Base-by-base conservation (phyloP, 2,888 invertebrate species). In the Marasmarcha lunaedactyla region DNA sequence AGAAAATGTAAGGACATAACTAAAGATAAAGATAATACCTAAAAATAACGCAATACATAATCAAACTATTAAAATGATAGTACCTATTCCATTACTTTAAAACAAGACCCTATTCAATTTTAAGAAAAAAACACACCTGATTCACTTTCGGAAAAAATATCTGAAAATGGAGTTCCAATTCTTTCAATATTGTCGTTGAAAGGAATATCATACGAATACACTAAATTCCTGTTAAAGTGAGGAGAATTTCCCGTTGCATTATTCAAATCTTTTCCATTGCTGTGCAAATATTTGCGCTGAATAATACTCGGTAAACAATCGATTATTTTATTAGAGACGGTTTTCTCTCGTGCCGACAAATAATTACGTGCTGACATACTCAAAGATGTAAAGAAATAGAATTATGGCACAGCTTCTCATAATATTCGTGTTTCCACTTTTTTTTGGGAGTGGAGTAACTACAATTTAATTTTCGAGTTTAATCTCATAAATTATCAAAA, bases 341-440 rank as follows among this genome's bases (percentile, higher is more conserved):
- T 72, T 55, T 74, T 78, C 46, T 83, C 81, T 41, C 74, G 62
- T 30, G 72, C 70, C 20, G 78, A 76, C 42, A 72, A 54, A 56
- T 72, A 78, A 55, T 83, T 78, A 50, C 77, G 63, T 37, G 77
- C 81, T 48, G 81, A 83, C 81, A 83, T 83, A 66, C 63, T 77
- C 59, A 67, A 34, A 6, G 34, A 4, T 14, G 4, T 34, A 14
- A 12, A 2, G 30, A 20, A 3, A 20, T 41, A 27, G 37, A 38
- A 40, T n/a, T n/a, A 43, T 20, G 20, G 3, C 7, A 20, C 20
- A 20, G 20, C 3, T 20, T 20, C 20, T n/a, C 20, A 20, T 20
- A 20, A 20, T 20, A 20, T 5, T 5, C 7, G 20, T 20, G 3
- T 3, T 7, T 20, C 4, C 3, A 20, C 7, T 20, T 20, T 20